Evolutionary conservation across 2,888 invertebrate species (phyloP), one percentile per base, ranked within the genome.

Genomic region (Leucania comma): DNA sequence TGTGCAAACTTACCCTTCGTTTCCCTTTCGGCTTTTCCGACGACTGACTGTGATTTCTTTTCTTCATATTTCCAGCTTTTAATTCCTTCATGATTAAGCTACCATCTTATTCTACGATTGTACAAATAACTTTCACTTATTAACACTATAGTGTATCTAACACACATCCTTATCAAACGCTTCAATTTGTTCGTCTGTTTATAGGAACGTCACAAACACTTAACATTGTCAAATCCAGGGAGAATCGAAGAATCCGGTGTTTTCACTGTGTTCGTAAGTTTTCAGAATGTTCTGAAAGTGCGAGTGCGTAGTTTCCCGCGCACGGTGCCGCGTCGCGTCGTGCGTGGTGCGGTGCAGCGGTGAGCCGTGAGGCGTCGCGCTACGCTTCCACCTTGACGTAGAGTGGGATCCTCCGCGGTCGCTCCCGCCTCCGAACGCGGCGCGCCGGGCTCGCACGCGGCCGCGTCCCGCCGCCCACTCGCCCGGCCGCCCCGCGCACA

Each of bases 21-120:
- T 94, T 94, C 83, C 90, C 93, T 80, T 89, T 93, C 73, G 91
- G 86, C 70, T 91, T 93, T 90, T 94, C 94, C 88, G 91, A 83
- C 42, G 90, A 77, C 64, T 89, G 90, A 22, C 83, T 82, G 70
- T 90, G 90, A 80, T 89, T 91, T 83, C 87, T 92, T 85, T 86
- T 93, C 85, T 88, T 90, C 87, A 94, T 92, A 71, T 82, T 91
- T 79, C 81, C 79, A 84, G 70, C 60, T 84, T 73, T 81, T 56
- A 76, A 61, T 78, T 80, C 79, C 82, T 66, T 78, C 78, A 86
- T 81, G 61, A 64, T 82, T 73, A 60, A 80, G 77, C 75, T 73
- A 72, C 61, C 80, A 82, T 81, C 72, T 81, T 79, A 79, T 70
- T 67, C 64, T 74, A 66, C 12, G 48, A 71, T 65, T 48, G 46